Evolutionary conservation across 2,797 vertebrate species (phyloP).

Genomic region (Loriculus beryllinus): DNA sequence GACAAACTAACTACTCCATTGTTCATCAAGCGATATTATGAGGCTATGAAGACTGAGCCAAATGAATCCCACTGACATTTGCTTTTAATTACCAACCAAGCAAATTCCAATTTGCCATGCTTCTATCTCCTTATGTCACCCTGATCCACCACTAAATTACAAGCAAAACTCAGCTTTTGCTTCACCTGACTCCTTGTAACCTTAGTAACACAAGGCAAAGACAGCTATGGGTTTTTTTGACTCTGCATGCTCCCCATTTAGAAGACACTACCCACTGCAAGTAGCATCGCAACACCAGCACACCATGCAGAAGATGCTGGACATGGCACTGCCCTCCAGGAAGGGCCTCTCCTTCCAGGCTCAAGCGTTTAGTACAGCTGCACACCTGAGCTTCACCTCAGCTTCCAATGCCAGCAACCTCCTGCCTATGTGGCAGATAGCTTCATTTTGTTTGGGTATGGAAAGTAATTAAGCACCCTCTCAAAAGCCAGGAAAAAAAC

Average conservation of each 20-base stretch:
- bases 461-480: background rate
- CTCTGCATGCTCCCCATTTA: accelerated
- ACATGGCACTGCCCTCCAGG: accelerated
- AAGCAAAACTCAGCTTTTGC: background rate
- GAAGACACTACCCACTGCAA: background rate
- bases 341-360: background rate
- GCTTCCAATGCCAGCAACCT: background rate
- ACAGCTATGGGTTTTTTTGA: background rate
- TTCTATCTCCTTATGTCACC: background rate
- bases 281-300: background rate
- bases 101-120: background rate
- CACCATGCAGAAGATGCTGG: accelerated
- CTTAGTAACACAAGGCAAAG: background rate
- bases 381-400: background rate
- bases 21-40: background rate
- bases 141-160: background rate
- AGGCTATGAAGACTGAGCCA: background rate
- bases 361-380: background rate
- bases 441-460: background rate
- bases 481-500: background rate
- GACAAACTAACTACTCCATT: background rate
- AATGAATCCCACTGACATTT: background rate
- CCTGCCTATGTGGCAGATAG: accelerated
- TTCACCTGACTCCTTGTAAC: background rate
- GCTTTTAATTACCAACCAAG: background rate